Evolutionary conservation across 2,888 invertebrate species (phyloP).

Genomic region (Caenorhabditis virilis): DNA sequence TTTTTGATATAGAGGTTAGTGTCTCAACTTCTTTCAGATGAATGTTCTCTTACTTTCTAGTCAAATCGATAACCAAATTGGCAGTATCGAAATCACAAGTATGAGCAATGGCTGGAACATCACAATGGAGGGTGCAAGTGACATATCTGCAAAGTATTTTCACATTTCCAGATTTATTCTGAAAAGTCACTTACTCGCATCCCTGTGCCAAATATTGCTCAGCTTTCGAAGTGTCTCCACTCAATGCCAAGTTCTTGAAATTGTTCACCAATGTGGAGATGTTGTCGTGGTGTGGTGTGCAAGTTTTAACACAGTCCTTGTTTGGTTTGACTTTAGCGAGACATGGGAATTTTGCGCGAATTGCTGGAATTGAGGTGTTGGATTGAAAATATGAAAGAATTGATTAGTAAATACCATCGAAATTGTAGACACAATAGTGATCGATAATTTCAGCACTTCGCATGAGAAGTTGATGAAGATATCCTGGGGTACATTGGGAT

Average conservation of each 20-base stretch:
- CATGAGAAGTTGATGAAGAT: constrained; percentile 61
- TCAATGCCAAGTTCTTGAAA: constrained; percentile 57
- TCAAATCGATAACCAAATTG: constrained; percentile 55
- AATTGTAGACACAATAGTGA: constrained; percentile 66
- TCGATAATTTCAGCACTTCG: constrained; percentile 63
- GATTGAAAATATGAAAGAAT: background rate
- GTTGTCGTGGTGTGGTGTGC: constrained; percentile 63
- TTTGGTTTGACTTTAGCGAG: constrained; percentile 50
- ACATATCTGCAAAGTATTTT: too few relatives aligned
- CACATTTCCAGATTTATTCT: too few relatives aligned
- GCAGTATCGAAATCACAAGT: constrained; percentile 62
- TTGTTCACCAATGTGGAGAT: constrained; percentile 52
- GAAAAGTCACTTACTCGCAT: too few relatives aligned
- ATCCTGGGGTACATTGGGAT: constrained; percentile 62
- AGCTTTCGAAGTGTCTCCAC: constrained; percentile 61
- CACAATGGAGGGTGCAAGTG: constrained; percentile 65
- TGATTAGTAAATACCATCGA: constrained; percentile 42
- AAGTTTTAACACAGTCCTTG: constrained; percentile 58
- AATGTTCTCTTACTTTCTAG: too few relatives aligned
- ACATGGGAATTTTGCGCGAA: constrained; percentile 62
- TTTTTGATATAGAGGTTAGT: too few relatives aligned
- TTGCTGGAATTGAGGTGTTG: constrained; percentile 44
- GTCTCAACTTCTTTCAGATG: too few relatives aligned
- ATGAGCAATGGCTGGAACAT: constrained; percentile 63
- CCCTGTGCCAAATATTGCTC: constrained; percentile 62